Evolutionary conservation across 2,113 vertebrate genomes (phyloP).

Genomic region (Bothrops jararaca): DNA sequence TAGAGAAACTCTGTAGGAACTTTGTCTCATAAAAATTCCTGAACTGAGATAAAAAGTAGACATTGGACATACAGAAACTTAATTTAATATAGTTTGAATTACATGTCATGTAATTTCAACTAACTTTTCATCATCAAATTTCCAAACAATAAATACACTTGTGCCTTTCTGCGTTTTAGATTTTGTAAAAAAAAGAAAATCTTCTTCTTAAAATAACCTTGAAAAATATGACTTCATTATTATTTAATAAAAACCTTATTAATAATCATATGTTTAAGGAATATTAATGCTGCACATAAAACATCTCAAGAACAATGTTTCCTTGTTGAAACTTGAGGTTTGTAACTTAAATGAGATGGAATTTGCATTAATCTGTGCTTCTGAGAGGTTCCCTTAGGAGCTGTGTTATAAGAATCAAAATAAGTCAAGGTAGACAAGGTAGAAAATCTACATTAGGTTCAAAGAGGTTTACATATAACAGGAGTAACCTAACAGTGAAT

Average conservation of each 20-base stretch:
- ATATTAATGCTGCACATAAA: slow-evolving; percentile 50
- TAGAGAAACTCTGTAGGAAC: background rate
- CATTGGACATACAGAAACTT: slow-evolving; percentile 17
- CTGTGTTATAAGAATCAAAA: slow-evolving; percentile 25
- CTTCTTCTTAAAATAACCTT: slow-evolving; percentile 49
- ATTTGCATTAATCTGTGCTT: slow-evolving; percentile 4
- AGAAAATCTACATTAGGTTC: slow-evolving; percentile 34
- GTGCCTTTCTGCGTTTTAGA: background rate
- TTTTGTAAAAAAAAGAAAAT: slow-evolving; percentile 24
- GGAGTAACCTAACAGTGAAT: slow-evolving; percentile 33
- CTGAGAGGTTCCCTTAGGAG: slow-evolving; percentile 36
- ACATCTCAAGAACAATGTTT: slow-evolving; percentile 36
- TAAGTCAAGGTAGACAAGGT: slow-evolving; percentile 32
- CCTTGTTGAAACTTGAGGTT: slow-evolving; percentile 40
- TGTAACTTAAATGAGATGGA: slow-evolving; percentile 38
- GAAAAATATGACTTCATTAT: slow-evolving; percentile 38
- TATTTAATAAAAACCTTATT: slow-evolving; percentile 49
- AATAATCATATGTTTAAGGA: slow-evolving; percentile 48
- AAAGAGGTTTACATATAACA: slow-evolving; percentile 28
- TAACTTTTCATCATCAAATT: slow-evolving; percentile 53
- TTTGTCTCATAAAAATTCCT: background rate
- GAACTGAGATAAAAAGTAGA: background rate
- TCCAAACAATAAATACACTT: background rate
- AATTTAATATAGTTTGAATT: slow-evolving; percentile 23
- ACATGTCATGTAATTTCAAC: slow-evolving; percentile 39